Base-by-base conservation (phyloP, 2,888 invertebrate genomes). In the Phorcus lineatus region DNA sequence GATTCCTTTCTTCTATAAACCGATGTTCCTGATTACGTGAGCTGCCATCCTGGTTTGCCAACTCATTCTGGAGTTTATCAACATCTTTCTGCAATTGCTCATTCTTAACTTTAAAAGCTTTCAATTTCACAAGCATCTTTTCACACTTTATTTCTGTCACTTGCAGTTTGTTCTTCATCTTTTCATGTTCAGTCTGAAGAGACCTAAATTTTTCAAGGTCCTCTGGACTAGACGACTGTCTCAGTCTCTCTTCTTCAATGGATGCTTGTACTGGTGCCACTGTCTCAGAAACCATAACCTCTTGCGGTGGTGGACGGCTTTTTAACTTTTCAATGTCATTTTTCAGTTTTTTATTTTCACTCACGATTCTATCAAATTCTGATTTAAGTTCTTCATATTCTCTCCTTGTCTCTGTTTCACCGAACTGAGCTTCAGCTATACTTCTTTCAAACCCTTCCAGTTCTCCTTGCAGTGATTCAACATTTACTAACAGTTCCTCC, bases 111-210 rank as follows among this genome's bases (percentile, higher is more conserved):
- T 97, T 97, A 79, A 97, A 95, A 90, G 97, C 96, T 92, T 97
- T 97, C 66, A 97, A 93, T 92, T 97, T 97, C 88, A 96, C 96
- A 86, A 97, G 94, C 85, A 97, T 94, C 93, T 97, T 97, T 0
- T 95, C 95, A 47, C 96, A 95, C 91, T 97, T 97, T 0, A 95
- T 84, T 80, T 88, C 88, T 16, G 81, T 76, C n/a, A 88, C 83
- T 55, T 90, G 87, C 16, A 88, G 84, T 36, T 85, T 86, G 79
- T 85, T 86, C 74, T 83, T 85, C 19, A 86, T 22, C 62, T 85
- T 81, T 11, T 86, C 83, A 75, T 81, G 74, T 24, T 85, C 81
- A 36, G 57, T 74, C 67, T 66, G 62, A 22, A 70, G 47, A 7
- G 22, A 16, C 6, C 55, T 62, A 16, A 47, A 53, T 54, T 83